These are phyloP conservation scores for Pseudolaguvia tuberculata DNA, from an alignment of 2,113 vertebrate genomes.

Conservation along the genomic window DNA sequence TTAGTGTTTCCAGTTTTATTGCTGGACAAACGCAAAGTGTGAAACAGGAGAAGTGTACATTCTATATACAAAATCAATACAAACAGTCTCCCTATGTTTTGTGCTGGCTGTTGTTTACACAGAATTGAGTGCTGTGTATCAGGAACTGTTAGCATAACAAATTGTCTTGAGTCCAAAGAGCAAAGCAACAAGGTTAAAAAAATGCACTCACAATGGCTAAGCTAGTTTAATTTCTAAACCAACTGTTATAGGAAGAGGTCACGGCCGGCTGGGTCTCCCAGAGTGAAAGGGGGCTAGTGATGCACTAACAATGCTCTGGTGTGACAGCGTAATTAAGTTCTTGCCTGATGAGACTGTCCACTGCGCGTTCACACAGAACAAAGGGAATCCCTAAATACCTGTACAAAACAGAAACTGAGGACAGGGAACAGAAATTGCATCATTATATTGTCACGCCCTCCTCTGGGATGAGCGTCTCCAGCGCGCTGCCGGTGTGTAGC, in stretches of 20 bases:
- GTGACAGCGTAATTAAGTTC: conserved; percentile 65
- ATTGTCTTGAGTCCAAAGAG: conserved; percentile 16
- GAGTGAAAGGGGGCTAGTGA: conserved; percentile 26
- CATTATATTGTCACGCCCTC: too few relatives aligned
- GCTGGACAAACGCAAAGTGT: background rate
- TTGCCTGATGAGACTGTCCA: conserved; percentile 51
- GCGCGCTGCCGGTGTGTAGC: too few relatives aligned
- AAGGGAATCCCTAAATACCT: conserved; percentile 36
- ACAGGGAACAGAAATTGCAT: background rate
- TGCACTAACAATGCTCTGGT: conserved; percentile 55
- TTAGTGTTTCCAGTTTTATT: background rate
- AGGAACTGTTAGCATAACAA: background rate
- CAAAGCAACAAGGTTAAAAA: conserved; percentile 5
- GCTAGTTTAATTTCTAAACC: background rate
- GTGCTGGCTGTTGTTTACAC: background rate
- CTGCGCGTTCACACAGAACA: conserved; percentile 26
- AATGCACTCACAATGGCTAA: conserved; percentile 12
- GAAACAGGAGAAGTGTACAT: background rate
- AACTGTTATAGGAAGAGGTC: conserved; percentile 14
- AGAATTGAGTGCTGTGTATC: background rate
- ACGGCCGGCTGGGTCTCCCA: conserved; percentile 31
- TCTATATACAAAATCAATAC: background rate
- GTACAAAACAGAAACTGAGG: conserved; percentile 9
- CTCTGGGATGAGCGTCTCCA: too few relatives aligned
- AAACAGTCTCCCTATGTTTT: background rate